Evolutionary conservation across 2,113 vertebrate species (phyloP).

Genomic region (Dipodomys spectabilis): DNA sequence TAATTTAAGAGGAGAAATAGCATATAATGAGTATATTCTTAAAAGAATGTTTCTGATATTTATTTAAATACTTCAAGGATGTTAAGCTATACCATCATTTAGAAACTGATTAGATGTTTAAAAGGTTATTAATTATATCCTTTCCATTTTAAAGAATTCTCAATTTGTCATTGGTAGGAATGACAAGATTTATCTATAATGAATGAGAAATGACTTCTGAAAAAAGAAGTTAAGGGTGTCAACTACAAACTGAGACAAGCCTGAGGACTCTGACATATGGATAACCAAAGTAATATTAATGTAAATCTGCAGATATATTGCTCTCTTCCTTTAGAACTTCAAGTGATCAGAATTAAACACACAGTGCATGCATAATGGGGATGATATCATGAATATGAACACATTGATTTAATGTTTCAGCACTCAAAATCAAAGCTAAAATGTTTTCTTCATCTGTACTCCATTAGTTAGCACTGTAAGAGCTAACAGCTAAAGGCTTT

Average conservation of each 20-base stretch:
- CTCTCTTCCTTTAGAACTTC: background rate
- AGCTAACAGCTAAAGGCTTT: background rate
- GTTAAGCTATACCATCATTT: background rate
- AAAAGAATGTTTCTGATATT: background rate
- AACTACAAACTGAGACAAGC: background rate
- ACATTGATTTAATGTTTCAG: slow-evolving; percentile 50
- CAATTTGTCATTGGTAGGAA: background rate
- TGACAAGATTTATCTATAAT: slow-evolving; percentile 23
- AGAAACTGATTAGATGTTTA: background rate
- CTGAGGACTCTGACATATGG: background rate
- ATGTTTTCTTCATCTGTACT: slow-evolving; percentile 76
- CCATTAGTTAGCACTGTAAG: slow-evolving; percentile 19
- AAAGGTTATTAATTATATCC: background rate
- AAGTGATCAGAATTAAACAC: slow-evolving; percentile 64
- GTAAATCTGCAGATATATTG: background rate
- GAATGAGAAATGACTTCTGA: slow-evolving; percentile 37
- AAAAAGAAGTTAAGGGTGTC: background rate
- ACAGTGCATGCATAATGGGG: slow-evolving; percentile 58
- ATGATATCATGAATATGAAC: slow-evolving; percentile 68
- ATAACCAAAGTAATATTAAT: slow-evolving; percentile 3
- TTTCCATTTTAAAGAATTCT: slow-evolving; percentile 30
- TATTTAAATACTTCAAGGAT: slow-evolving; percentile 35
- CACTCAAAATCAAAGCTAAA: slow-evolving; percentile 75
- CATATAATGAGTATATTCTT: background rate
- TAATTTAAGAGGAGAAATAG: background rate